Conservation (phyloP, 2,113 vertebrate species). For the Propithecus coquereli region DNA sequence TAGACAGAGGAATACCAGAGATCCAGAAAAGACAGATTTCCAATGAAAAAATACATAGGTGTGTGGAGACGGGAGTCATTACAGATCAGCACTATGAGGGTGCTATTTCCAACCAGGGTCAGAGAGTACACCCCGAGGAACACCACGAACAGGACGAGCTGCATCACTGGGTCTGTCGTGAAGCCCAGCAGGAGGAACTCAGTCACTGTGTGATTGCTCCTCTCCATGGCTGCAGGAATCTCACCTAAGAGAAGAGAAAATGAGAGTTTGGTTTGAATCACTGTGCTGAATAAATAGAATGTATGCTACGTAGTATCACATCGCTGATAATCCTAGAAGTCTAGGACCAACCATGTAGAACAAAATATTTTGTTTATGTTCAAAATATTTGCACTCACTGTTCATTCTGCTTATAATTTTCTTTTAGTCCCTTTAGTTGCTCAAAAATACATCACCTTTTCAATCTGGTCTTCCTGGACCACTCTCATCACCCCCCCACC, state of each 20-base stretch:
- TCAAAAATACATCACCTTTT: background rate
- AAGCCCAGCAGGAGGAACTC: constrained; percentile 57
- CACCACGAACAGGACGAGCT: background rate
- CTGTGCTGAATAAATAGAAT: background rate
- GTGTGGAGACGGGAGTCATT: constrained; percentile 53
- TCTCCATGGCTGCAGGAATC: background rate
- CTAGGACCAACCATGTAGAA: background rate
- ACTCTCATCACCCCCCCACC: fast-evolving
- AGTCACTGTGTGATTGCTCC: background rate
- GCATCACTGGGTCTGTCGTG: background rate
- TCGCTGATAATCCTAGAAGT: background rate
- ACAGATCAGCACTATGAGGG: background rate
- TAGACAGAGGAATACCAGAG: constrained; percentile 71
- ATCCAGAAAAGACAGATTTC: constrained; percentile 56
- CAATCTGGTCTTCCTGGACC: no score
- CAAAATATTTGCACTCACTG: background rate
- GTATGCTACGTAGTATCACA: background rate
- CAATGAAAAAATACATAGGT: constrained; percentile 64
- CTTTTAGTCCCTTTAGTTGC: background rate
- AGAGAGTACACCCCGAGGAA: constrained; percentile 4
- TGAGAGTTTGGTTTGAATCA: background rate
- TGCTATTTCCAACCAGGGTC: background rate
- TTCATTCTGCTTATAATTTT: background rate
- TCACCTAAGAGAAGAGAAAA: background rate
- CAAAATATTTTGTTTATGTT: background rate